phyloP scores from a whole-genome alignment of 2,113 vertebrate genomes.

The Archocentrus centrarchus region DNA sequence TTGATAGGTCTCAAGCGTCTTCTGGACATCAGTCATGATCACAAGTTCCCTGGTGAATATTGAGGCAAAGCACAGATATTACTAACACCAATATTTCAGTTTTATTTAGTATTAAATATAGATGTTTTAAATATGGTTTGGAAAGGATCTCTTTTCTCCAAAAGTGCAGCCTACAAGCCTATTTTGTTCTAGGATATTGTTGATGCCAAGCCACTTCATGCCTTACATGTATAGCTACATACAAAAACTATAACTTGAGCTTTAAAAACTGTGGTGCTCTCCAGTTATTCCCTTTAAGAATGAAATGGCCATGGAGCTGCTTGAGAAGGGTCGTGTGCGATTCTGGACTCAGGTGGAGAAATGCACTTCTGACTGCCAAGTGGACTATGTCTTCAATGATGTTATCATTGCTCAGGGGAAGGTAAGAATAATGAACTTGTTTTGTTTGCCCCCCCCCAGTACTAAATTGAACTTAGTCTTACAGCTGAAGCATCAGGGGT shows the following conservation, averaged over 20 bases:
- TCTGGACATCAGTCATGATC: constrained; percentile 92
- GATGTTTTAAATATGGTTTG: background rate
- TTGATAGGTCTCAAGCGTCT: constrained; percentile 90
- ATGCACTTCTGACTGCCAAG: constrained; percentile 87
- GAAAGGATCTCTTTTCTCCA: background rate
- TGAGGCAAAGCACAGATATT: background rate
- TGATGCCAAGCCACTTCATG: background rate
- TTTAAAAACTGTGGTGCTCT: constrained; percentile 15
- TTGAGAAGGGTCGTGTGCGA: constrained; percentile 95
- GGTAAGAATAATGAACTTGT: constrained; percentile 71
- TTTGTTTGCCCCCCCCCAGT: background rate
- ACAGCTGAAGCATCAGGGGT: background rate
- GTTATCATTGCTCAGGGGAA: constrained; percentile 89
- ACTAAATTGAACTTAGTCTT: background rate
- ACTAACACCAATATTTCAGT: background rate
- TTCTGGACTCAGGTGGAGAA: constrained; percentile 96
- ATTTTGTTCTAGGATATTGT: background rate
- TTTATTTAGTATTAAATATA: background rate
- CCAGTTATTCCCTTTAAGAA: constrained; percentile 90
- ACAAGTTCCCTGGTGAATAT: constrained; percentile 93
- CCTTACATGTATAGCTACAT: background rate
- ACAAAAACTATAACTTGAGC: background rate
- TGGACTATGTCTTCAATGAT: constrained; percentile 93
- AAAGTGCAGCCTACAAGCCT: background rate
- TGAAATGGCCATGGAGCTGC: constrained; percentile 92